Percentiles rank a stretch among this genome's conserved stretches.
Evolutionary conservation across 2,797 vertebrate species (phyloP).

Genomic region (Adelosebastes latens): DNA sequence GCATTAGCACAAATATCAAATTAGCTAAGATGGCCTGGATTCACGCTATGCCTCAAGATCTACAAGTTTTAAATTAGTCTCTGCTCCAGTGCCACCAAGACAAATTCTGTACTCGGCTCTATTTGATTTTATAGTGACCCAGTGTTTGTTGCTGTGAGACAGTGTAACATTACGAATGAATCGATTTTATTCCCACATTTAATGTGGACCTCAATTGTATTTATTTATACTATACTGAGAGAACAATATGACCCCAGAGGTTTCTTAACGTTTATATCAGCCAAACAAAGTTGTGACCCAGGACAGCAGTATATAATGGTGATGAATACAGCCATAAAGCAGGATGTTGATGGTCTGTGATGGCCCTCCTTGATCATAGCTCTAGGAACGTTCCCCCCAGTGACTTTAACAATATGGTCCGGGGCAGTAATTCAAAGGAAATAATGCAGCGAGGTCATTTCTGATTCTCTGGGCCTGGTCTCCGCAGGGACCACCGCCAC

Average conservation of each 20-base stretch:
- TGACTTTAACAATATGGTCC: conserved; percentile 40
- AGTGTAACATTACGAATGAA: neutral
- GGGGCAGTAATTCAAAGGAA: conserved; percentile 56
- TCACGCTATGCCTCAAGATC: neutral
- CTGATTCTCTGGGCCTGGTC: conserved; percentile 39
- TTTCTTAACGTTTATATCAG: conserved; percentile 17
- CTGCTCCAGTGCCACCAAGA: neutral
- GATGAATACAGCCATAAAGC: conserved; percentile 56
- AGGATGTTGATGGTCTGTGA: conserved; percentile 46
- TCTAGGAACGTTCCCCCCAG: conserved; percentile 18
- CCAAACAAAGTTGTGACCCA: conserved; percentile 1
- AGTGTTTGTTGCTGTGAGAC: neutral
- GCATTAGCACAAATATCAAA: neutral
- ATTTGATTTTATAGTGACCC: neutral
- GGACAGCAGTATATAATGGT: conserved; percentile 29
- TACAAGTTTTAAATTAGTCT: neutral
- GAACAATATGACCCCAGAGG: neutral
- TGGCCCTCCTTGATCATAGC: conserved; percentile 40
- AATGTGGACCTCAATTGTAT: neutral
- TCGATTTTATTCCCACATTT: neutral
- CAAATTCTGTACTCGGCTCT: neutral
- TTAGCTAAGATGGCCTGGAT: neutral
- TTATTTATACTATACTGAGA: neutral
- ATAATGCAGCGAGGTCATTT: conserved; percentile 41
- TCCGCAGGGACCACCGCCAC: conserved; percentile 8